Percentiles rank a stretch among this genome's conserved stretches.
Conservation (phyloP, 2,113 vertebrate species). For the Dasyurus viverrinus region DNA sequence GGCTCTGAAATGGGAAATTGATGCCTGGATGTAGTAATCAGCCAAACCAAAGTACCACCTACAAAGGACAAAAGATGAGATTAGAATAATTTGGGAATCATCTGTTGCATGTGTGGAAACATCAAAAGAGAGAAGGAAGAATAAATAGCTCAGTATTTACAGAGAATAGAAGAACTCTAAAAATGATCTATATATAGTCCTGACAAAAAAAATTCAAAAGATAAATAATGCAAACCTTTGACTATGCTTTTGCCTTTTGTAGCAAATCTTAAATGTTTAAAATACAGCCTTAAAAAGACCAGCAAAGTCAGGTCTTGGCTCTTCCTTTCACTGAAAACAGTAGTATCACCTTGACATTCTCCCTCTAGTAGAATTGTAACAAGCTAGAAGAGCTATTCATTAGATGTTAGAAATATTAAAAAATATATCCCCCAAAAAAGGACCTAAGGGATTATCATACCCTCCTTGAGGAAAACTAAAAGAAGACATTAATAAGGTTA, state of each 20-base stretch:
- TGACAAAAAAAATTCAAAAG: background rate
- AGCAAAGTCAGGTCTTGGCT: background rate
- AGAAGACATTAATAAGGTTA: background rate
- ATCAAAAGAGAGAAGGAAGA: background rate
- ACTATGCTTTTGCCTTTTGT: background rate
- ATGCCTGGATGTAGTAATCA: background rate
- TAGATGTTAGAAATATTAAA: constrained; percentile 4
- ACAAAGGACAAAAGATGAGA: constrained; percentile 9
- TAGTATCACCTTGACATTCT: background rate
- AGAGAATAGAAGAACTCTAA: background rate
- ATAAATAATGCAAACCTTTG: constrained; percentile 4
- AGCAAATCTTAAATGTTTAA: constrained; percentile 39
- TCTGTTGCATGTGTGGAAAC: background rate
- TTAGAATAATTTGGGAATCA: background rate
- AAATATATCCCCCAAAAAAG: background rate
- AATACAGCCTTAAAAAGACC: constrained; percentile 24
- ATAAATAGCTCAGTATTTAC: background rate
- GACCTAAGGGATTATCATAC: background rate
- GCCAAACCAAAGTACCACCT: background rate
- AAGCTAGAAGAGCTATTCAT: background rate
- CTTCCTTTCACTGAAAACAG: constrained; percentile 7
- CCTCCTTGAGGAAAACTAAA: constrained; percentile 9
- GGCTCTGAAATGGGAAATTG: background rate
- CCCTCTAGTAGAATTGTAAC: background rate
- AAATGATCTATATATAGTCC: background rate